A percentile compares a stretch with the other conserved stretches of the same genome.
phyloP scores from a whole-genome alignment of 1,140 invertebrate species.

The Drosophila pruinosa region DNA sequence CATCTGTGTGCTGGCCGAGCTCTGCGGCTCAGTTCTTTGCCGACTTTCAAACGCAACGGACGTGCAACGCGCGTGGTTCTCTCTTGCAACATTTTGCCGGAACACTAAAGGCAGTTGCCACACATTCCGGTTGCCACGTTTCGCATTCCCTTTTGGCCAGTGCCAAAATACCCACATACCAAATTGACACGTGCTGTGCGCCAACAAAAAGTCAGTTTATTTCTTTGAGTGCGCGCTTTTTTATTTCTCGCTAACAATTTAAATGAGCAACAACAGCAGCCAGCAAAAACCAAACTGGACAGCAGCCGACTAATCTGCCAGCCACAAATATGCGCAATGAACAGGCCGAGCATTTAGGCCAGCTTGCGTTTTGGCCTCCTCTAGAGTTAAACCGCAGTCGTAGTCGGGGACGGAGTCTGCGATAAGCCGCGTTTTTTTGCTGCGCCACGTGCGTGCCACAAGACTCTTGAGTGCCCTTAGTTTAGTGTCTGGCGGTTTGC shows the following conservation, averaged over 20 bases:
- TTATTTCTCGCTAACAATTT: constrained; percentile 35
- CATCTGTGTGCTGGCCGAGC: neutral
- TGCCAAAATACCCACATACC: no score
- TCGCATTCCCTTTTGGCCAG: constrained; percentile 18
- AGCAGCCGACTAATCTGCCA: neutral
- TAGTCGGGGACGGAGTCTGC: neutral
- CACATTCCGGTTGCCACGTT: neutral
- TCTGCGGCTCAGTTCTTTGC: constrained; percentile 39
- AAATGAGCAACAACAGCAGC: constrained; percentile 35
- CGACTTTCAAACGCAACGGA: constrained; percentile 35
- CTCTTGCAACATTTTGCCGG: neutral
- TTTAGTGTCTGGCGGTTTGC: constrained; percentile 13
- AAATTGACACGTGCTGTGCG: constrained; percentile 45
- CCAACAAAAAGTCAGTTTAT: constrained; percentile 31
- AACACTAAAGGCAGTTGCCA: neutral
- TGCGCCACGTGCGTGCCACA: constrained; percentile 5
- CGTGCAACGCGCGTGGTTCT: constrained; percentile 32
- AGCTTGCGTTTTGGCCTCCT: constrained; percentile 11
- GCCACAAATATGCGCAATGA: constrained; percentile 38
- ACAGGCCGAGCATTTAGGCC: constrained; percentile 17
- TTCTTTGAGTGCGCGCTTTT: constrained; percentile 34
- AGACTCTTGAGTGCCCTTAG: neutral
- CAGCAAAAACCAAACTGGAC: neutral
- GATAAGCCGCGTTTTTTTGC: constrained; percentile 23
- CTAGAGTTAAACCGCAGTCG: neutral